phyloP scores from a whole-genome alignment of 2,113 vertebrate species.

The Lichenostomus cassidix region DNA sequence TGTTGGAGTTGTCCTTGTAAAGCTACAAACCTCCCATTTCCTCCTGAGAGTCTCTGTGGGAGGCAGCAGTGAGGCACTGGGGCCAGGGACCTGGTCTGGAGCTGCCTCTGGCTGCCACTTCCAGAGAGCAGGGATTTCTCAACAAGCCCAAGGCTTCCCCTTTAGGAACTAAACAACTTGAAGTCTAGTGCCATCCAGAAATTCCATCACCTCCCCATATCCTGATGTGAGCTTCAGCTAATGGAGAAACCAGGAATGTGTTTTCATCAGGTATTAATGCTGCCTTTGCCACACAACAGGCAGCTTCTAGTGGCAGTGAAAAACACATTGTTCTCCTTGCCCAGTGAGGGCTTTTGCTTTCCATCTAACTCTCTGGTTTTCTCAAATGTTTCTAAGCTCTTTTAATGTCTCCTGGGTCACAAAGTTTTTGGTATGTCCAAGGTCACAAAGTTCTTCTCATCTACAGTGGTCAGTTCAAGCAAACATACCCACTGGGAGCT shows the following conservation, averaged over 20 bases:
- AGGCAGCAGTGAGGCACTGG: background rate
- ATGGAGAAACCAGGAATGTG: background rate
- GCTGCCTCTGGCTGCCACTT: background rate
- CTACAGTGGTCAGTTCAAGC: background rate
- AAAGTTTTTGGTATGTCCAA: background rate
- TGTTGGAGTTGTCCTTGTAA: background rate
- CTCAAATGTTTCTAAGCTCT: background rate
- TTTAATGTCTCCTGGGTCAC: background rate
- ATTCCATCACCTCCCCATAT: accelerated
- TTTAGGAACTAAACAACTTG: background rate
- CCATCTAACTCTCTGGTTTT: background rate
- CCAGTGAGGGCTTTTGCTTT: background rate
- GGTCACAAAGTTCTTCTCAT: background rate
- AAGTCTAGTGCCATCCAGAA: background rate
- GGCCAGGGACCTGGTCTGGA: background rate
- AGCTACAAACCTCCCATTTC: background rate
- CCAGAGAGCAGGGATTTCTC: background rate
- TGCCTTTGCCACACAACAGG: background rate
- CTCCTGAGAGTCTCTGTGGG: background rate
- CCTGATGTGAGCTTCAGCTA: background rate
- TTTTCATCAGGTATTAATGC: background rate
- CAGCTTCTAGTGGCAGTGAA: background rate
- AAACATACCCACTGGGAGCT: background rate
- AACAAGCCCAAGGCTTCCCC: background rate
- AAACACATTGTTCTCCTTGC: background rate